A percentile compares a stretch with the other conserved stretches of the same genome.
These are phyloP conservation scores for Lates japonicus DNA, from an alignment of 2,797 vertebrate species.

Conservation along the genomic window DNA sequence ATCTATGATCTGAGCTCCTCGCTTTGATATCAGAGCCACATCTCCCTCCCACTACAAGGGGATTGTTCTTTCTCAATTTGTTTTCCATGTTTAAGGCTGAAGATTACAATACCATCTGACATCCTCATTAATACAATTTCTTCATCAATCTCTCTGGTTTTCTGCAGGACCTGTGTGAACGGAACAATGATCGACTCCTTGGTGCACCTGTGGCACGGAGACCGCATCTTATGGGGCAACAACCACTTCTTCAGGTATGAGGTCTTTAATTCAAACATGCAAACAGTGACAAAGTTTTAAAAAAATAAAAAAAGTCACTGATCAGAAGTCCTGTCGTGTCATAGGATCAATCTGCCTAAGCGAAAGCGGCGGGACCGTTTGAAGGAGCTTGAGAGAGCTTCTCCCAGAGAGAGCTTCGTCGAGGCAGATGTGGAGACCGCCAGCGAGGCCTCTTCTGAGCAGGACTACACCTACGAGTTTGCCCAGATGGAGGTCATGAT, in stretches of 20 bases:
- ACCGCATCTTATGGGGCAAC: constrained; percentile 98
- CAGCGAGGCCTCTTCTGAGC: constrained; percentile 97
- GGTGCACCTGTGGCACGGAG: constrained; percentile 96
- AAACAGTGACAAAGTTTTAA: background rate
- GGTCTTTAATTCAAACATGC: background rate
- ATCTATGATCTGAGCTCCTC: constrained; percentile 63
- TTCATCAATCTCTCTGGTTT: background rate
- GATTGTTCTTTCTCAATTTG: constrained; percentile 34
- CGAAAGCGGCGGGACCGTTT: constrained; percentile 95
- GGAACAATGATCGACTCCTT: constrained; percentile 89
- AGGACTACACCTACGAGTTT: constrained; percentile 98
- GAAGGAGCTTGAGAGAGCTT: constrained; percentile 94
- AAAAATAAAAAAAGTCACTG: constrained; percentile 3
- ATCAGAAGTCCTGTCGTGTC: background rate
- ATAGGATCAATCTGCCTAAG: constrained; percentile 95
- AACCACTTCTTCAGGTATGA: constrained; percentile 98
- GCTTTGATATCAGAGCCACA: constrained; percentile 72
- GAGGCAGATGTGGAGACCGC: constrained; percentile 94
- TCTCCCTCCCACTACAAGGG: constrained; percentile 49
- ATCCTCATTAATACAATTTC: constrained; percentile 8
- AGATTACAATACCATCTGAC: constrained; percentile 19
- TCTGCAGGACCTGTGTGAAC: constrained; percentile 95
- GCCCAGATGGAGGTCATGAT: constrained; percentile 99
- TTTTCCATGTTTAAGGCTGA: constrained; percentile 22
- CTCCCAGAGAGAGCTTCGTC: constrained; percentile 82